Evolutionary conservation across 1,140 invertebrate species (phyloP), one percentile per base, ranked within the genome.

Genomic region (Scylla paramamosain): DNA sequence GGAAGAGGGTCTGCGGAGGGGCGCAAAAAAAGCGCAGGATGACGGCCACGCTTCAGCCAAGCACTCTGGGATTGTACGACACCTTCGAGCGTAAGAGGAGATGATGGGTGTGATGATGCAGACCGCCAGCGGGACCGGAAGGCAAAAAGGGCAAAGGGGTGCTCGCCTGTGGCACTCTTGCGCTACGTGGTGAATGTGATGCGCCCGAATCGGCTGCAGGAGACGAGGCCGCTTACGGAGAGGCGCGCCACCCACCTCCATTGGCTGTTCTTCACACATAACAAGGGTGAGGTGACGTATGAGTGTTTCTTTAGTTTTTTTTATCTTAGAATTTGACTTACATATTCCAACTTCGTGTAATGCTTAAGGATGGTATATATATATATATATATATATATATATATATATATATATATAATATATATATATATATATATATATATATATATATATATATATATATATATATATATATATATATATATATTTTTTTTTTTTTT

Each of bases 391-490:
- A 39, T 39, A 39, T 39, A 39, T 39, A 39, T 28, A 88, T 88
- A 88, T 88, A 32, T 32, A 88, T 88, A 88, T 32, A 88, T 88
- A 88, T 32, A 88, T 32, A 32, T 88, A 32, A 88, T 88, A 88
- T 88, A 88, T 88, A 88, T 88, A 88, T 88, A 88, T 88, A 88
- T 88, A 88, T 88, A 88, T 88, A 88, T 88, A 88, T 88, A 88
- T 88, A 88, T 88, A 88, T 88, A 88, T 88, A 88, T 88, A 88
- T 32, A 39, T 29, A 12, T 32, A 31, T 32, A 31, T 32, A 14
- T 89, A 12, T 89, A 88, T 28, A 25, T 28, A 25, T 88, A 28
- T 88, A 32, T 88, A 88, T 88, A 28, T 32, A 29, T 88, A 25
- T 32, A 88, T 88, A 83, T 83, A 83, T 88, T 3, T 39, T 2